Percentiles rank a stretch among this genome's conserved stretches.
Evolutionary conservation across 2,797 vertebrate species (phyloP).

Genomic region (Myioborus miniatus): DNA sequence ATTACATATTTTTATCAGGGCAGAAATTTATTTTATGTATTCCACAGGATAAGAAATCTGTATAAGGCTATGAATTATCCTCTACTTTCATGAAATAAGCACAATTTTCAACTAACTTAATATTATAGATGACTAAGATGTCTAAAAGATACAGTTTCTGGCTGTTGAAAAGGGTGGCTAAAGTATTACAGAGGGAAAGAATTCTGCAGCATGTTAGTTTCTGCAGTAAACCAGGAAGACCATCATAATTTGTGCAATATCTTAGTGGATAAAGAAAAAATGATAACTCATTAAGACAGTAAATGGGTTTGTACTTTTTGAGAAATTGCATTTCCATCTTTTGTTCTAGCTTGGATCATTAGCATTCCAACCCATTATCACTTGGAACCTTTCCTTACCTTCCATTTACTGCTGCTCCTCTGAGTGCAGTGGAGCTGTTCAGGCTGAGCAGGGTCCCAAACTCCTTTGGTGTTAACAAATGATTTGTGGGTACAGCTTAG

Average conservation of each 20-base stretch:
- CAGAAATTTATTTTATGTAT: background rate
- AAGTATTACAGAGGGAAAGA: background rate
- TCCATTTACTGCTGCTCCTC: conserved; percentile 53
- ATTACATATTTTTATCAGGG: background rate
- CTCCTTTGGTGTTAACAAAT: conserved; percentile 10
- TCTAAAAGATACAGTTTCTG: background rate
- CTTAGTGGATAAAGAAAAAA: conserved; percentile 17
- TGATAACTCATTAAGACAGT: background rate
- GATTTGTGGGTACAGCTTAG: conserved; percentile 37
- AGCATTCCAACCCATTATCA: conserved; percentile 40
- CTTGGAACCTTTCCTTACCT: conserved; percentile 45
- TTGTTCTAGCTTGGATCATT: conserved; percentile 19
- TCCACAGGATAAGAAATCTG: background rate
- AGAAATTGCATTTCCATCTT: conserved; percentile 32
- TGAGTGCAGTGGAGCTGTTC: conserved; percentile 40
- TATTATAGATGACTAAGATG: background rate
- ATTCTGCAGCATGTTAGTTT: background rate
- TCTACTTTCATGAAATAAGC: background rate
- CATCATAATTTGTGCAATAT: background rate
- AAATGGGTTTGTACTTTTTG: conserved; percentile 14
- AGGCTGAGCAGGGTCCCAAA: conserved; percentile 24
- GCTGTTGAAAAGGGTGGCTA: background rate
- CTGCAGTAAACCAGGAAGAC: background rate
- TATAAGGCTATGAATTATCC: background rate
- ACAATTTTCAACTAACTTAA: background rate